Conservation (phyloP, 1,140 invertebrate genomes). For the Muscidifurax raptorellus region DNA sequence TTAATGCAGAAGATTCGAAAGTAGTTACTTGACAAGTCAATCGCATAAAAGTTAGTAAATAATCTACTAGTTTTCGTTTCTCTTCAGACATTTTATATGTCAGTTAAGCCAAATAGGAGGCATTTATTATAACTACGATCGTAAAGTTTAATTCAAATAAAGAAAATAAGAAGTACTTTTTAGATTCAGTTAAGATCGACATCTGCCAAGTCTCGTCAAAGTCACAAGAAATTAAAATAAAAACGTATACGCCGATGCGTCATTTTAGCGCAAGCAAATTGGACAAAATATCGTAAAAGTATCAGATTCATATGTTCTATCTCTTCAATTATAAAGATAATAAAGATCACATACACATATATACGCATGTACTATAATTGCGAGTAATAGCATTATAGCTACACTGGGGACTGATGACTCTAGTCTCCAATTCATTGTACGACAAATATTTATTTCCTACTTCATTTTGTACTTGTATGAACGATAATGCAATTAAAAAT, state of each 20-base stretch:
- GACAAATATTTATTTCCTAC: constrained; percentile 71
- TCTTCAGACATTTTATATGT: constrained; percentile 21
- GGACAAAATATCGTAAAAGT: constrained; percentile 22
- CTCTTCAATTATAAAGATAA: constrained; percentile 57
- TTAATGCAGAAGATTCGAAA: background rate
- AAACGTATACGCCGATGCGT: constrained; percentile 10
- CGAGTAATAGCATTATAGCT: constrained; percentile 62
- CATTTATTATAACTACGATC: constrained; percentile 40
- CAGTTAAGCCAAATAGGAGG: constrained; percentile 37
- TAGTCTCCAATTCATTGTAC: constrained; percentile 68
- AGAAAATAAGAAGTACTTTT: constrained; percentile 41
- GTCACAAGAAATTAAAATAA: constrained; percentile 52
- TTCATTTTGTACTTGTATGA: constrained; percentile 72
- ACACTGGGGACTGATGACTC: constrained; percentile 65
- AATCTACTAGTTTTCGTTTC: constrained; percentile 16
- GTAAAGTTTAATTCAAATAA: constrained; percentile 18
- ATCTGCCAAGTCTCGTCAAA: constrained; percentile 59
- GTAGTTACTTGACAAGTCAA: background rate
- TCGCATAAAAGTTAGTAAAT: background rate
- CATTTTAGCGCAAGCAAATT: constrained; percentile 29
- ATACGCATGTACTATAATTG: constrained; percentile 61
- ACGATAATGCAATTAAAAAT: constrained; percentile 67
- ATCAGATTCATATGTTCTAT: constrained; percentile 35
- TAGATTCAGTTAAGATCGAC: constrained; percentile 66
- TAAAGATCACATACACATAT: constrained; percentile 51